Conservation (phyloP, 2,888 invertebrate species). For the Tridacna crocea region DNA sequence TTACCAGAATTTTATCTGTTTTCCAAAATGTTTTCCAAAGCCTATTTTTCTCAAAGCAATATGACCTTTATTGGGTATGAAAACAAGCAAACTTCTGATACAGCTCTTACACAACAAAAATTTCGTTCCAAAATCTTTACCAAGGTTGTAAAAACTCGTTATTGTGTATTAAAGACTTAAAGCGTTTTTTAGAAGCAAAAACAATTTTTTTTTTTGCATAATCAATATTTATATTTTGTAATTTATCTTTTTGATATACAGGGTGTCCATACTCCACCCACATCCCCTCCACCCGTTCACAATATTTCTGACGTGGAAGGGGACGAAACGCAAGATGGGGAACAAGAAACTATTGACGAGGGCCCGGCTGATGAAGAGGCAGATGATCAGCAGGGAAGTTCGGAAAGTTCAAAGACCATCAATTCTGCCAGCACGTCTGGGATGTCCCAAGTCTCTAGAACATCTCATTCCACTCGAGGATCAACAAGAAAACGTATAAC, state of each 20-base stretch:
- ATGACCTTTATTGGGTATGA: too few relatives aligned
- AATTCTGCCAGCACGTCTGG: slow-evolving; percentile 44
- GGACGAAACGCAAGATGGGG: slow-evolving; percentile 7
- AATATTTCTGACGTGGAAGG: slow-evolving; percentile 36
- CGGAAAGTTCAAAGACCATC: slow-evolving; percentile 47
- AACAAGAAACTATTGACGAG: slow-evolving; percentile 24
- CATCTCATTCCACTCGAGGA: slow-evolving; percentile 28
- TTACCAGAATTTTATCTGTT: too few relatives aligned
- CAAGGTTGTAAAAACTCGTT: too few relatives aligned
- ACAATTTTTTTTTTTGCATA: too few relatives aligned
- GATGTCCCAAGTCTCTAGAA: slow-evolving; percentile 29
- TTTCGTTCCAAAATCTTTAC: too few relatives aligned
- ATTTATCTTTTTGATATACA: background rate
- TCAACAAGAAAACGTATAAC: slow-evolving; percentile 35
- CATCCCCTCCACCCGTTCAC: slow-evolving; percentile 42
- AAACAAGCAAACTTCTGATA: too few relatives aligned
- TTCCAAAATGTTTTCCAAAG: too few relatives aligned
- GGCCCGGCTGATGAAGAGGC: slow-evolving; percentile 19
- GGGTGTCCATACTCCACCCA: slow-evolving; percentile 36
- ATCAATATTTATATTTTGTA: too few relatives aligned
- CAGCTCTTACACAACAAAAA: too few relatives aligned
- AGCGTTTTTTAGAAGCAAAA: too few relatives aligned
- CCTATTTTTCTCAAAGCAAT: too few relatives aligned
- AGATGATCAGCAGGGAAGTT: slow-evolving; percentile 38
- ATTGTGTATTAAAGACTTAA: too few relatives aligned